Evolutionary conservation across 2,797 vertebrate species (phyloP).

Genomic region (Bryconaethiops microstoma): DNA sequence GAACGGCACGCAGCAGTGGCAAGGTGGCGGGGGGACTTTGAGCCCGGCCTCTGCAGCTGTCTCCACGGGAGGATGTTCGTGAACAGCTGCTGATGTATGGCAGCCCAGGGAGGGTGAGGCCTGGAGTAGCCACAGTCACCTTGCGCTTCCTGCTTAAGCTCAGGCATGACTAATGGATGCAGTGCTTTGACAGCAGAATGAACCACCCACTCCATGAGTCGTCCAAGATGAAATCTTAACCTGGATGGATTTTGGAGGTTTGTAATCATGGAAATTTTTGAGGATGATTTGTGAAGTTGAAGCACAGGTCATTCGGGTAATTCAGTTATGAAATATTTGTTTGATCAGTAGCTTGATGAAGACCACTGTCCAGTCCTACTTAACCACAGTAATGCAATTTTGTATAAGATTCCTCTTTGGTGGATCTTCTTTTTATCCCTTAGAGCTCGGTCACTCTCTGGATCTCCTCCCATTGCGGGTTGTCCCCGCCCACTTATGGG

Average conservation of each 20-base stretch:
- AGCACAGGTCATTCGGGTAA: background rate
- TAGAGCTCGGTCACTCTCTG: too few species aligned
- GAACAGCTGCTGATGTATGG: conserved; percentile 48
- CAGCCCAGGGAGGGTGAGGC: conserved; percentile 34
- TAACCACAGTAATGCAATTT: background rate
- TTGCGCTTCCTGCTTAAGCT: conserved; percentile 22
- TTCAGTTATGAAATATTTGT: too few species aligned
- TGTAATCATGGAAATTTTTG: background rate
- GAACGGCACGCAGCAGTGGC: conserved; percentile 40
- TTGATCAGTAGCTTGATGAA: background rate
- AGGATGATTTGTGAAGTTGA: background rate
- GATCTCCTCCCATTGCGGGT: too few species aligned
- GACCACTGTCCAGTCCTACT: background rate
- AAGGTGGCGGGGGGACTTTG: conserved; percentile 27
- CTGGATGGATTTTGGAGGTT: conserved; percentile 17
- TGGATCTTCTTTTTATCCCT: background rate
- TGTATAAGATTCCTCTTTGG: background rate
- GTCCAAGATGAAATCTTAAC: background rate
- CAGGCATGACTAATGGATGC: conserved; percentile 47
- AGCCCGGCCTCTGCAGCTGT: conserved; percentile 38
- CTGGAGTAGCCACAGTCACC: conserved; percentile 46
- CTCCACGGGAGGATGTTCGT: conserved; percentile 27
- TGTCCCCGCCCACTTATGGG: too few species aligned
- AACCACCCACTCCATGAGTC: conserved; percentile 25
- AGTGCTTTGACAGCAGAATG: conserved; percentile 38